Evolutionary conservation across 1,140 invertebrate genomes (phyloP).

Genomic region (Hypsibius dujardini): DNA sequence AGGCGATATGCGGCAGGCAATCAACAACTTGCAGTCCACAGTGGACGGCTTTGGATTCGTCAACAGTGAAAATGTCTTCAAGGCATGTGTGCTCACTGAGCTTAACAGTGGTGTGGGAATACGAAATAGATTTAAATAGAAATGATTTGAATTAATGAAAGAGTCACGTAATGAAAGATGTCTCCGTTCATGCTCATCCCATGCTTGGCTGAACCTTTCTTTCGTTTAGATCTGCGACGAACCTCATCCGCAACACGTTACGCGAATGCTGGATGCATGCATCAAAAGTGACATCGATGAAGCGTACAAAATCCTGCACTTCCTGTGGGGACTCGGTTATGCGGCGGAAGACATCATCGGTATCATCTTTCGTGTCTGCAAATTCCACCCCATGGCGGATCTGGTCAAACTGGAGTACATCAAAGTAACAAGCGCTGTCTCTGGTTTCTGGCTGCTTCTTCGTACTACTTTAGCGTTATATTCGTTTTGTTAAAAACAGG

Average conservation of each 20-base stretch:
- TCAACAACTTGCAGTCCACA: constrained; percentile 97
- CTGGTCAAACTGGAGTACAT: constrained; percentile 67
- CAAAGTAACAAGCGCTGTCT: constrained; percentile 39
- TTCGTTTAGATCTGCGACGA: constrained; percentile 72
- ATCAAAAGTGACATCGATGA: constrained; percentile 56
- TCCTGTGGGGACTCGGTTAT: constrained; percentile 81
- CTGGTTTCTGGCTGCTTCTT: no score
- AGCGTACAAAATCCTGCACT: constrained; percentile 66
- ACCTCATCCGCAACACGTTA: constrained; percentile 81
- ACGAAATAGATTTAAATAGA: no score
- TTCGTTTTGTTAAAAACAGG: constrained; percentile 39
- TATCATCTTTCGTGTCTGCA: constrained; percentile 82
- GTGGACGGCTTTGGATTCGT: constrained; percentile 80
- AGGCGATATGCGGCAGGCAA: constrained; percentile 85
- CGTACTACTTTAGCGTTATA: constrained; percentile 19
- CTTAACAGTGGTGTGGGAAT: background rate
- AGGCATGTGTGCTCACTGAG: constrained; percentile 37
- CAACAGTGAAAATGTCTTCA: constrained; percentile 90
- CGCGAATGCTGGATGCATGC: constrained; percentile 71
- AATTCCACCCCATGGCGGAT: constrained; percentile 62
- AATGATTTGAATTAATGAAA: no score
- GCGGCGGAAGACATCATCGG: constrained; percentile 86
- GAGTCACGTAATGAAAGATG: no score
- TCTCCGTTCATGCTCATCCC: no score
- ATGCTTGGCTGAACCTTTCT: no score